Evolutionary conservation across 1,140 invertebrate species (phyloP).

Genomic region (Oscheius sp.): DNA sequence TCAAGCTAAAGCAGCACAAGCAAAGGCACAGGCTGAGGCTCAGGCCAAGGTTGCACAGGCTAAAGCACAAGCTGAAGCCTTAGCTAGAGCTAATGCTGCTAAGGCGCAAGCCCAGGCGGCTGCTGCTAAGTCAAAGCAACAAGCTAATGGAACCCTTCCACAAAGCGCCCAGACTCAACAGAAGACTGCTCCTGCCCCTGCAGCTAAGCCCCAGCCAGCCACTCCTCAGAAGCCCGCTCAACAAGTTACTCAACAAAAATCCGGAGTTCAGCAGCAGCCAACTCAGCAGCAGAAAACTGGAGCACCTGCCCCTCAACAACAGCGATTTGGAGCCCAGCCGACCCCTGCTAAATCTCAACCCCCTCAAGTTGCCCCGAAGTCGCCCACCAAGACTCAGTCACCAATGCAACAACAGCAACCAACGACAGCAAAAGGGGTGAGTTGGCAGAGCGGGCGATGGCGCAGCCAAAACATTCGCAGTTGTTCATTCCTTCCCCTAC

Average conservation of each 20-base stretch:
- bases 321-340: not conserved
- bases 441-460: not conserved
- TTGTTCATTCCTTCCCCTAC: not conserved
- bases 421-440: not conserved
- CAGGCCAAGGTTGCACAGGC: constrained; percentile 16
- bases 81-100: constrained; percentile 9
- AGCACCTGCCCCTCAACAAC: constrained; percentile 7
- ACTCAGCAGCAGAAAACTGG: not conserved
- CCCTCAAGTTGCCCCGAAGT: not conserved
- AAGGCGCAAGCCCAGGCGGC: constrained; percentile 22
- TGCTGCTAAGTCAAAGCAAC: not conserved
- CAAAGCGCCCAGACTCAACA: constrained; percentile 3
- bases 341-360: not conserved
- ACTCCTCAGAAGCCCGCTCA: not conserved
- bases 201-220: not conserved
- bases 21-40: constrained; percentile 29
- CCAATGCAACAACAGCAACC: not conserved
- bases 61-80: not conserved
- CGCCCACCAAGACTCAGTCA: not conserved
- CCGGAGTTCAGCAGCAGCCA: constrained; percentile 5
- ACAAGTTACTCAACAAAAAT: not conserved
- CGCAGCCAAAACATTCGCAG: not conserved
- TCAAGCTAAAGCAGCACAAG: not conserved
- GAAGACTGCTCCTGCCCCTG: not conserved
- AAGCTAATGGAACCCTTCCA: constrained; percentile 6